These are phyloP conservation scores for Pseudomyrmex cubaensis DNA, from an alignment of 1,140 invertebrate species.

Conservation along the genomic window DNA sequence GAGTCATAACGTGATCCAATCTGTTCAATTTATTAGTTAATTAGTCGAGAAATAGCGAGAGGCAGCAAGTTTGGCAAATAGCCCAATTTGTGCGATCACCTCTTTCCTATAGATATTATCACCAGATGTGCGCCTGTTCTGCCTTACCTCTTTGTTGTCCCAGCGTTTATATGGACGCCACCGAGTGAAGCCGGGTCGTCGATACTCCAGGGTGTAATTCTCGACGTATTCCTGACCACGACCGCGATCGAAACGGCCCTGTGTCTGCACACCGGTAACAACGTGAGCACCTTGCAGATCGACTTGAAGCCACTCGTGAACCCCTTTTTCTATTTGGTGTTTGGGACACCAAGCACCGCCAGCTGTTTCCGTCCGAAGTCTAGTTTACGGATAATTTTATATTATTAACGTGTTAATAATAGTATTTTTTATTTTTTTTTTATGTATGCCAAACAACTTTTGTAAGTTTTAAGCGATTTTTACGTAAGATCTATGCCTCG, in stretches of 20 bases:
- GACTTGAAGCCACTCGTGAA: constrained; percentile 92
- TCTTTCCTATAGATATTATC: constrained; percentile 16
- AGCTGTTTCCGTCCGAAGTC: constrained; percentile 90
- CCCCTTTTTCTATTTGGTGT: constrained; percentile 88
- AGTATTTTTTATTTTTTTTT: no score
- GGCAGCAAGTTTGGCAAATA: constrained; percentile 11
- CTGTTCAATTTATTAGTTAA: neutral
- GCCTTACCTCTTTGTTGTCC: constrained; percentile 89
- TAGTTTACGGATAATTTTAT: constrained; percentile 77
- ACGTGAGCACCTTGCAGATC: constrained; percentile 89
- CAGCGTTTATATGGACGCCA: constrained; percentile 89
- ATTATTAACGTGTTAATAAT: neutral
- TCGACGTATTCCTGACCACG: constrained; percentile 92
- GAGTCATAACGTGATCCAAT: neutral
- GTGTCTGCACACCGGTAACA: constrained; percentile 91
- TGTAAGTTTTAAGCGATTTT: neutral
- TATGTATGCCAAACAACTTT: neutral
- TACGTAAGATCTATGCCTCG: neutral
- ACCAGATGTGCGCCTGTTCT: constrained; percentile 32
- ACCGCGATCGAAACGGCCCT: constrained; percentile 92
- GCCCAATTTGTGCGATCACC: neutral
- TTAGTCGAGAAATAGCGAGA: neutral
- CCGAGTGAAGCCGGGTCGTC: constrained; percentile 86
- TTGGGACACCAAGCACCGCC: constrained; percentile 95
- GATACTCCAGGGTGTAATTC: constrained; percentile 91